A percentile compares a stretch with the other conserved stretches of the same genome.
These are phyloP conservation scores for Lochmaea crataegi DNA, from an alignment of 2,888 invertebrate genomes.

Conservation along the genomic window DNA sequence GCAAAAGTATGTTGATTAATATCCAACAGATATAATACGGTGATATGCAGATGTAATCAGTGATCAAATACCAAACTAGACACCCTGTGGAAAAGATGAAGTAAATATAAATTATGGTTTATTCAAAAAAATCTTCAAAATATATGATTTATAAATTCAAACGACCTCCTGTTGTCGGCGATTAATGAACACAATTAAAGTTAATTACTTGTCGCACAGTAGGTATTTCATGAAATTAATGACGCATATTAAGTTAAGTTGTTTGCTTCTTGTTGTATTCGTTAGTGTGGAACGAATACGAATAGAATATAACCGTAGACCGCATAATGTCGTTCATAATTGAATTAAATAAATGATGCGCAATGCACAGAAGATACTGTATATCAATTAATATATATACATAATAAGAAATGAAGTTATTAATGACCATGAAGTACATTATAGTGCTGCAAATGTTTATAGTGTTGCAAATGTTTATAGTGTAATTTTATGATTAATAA, in stretches of 20 bases:
- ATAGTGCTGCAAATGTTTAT: neutral
- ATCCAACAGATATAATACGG: neutral
- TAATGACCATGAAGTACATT: neutral
- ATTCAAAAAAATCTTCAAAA: slow-evolving; percentile 5
- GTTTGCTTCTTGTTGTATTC: slow-evolving; percentile 24
- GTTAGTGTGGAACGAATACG: slow-evolving; percentile 29
- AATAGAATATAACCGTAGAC: slow-evolving; percentile 8
- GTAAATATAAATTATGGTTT: neutral
- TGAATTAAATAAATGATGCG: slow-evolving; percentile 27
- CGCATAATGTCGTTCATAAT: slow-evolving; percentile 23
- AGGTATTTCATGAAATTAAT: slow-evolving; percentile 33
- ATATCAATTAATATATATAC: neutral
- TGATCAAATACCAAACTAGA: neutral
- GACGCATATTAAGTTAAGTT: slow-evolving; percentile 26
- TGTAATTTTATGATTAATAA: too few species aligned
- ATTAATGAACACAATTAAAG: slow-evolving; percentile 31
- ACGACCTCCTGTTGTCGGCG: slow-evolving; percentile 21
- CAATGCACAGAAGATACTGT: slow-evolving; percentile 5
- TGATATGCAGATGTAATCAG: neutral
- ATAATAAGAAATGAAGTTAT: neutral
- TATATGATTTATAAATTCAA: slow-evolving; percentile 17
- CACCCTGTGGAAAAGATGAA: neutral
- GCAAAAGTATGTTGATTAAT: neutral
- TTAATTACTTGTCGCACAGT: slow-evolving; percentile 30
- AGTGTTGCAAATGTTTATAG: too few species aligned